These are phyloP conservation scores for Heliconius hermathena DNA, from an alignment of 1,140 invertebrate genomes.

Conservation along the genomic window DNA sequence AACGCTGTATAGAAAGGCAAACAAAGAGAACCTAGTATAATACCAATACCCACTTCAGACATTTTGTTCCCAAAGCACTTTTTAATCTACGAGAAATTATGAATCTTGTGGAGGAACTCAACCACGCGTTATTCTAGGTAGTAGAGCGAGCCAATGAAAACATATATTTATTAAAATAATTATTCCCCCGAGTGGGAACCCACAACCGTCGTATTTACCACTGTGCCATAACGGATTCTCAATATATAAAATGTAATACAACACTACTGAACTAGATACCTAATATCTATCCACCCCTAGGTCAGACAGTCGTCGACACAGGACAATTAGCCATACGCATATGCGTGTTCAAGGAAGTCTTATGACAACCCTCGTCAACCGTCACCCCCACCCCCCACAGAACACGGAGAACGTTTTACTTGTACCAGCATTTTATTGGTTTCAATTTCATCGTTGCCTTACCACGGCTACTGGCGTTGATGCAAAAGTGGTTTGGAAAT, in stretches of 20 bases:
- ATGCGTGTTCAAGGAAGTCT: constrained; percentile 58
- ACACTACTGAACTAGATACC: constrained; percentile 3
- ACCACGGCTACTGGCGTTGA: constrained; percentile 52
- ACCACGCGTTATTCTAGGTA: no score
- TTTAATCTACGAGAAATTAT: no score
- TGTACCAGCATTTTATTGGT: constrained; percentile 72
- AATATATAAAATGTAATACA: neutral
- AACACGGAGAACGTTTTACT: constrained; percentile 71
- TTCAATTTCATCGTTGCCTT: constrained; percentile 75
- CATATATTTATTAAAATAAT: no score
- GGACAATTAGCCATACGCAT: constrained; percentile 28
- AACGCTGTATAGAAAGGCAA: no score
- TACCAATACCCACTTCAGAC: no score
- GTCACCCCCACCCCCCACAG: constrained; percentile 44
- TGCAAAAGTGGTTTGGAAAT: neutral
- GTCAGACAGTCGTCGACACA: constrained; percentile 10
- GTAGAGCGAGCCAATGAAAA: no score
- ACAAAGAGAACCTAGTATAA: no score
- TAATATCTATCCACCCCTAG: constrained; percentile 14
- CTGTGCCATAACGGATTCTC: no score
- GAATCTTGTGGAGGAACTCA: no score
- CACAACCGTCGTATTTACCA: no score
- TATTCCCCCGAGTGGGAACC: no score
- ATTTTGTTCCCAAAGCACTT: no score
- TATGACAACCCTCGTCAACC: constrained; percentile 76